Evolutionary conservation across 2,113 vertebrate genomes (phyloP).

Genomic region (Symphodus melops): DNA sequence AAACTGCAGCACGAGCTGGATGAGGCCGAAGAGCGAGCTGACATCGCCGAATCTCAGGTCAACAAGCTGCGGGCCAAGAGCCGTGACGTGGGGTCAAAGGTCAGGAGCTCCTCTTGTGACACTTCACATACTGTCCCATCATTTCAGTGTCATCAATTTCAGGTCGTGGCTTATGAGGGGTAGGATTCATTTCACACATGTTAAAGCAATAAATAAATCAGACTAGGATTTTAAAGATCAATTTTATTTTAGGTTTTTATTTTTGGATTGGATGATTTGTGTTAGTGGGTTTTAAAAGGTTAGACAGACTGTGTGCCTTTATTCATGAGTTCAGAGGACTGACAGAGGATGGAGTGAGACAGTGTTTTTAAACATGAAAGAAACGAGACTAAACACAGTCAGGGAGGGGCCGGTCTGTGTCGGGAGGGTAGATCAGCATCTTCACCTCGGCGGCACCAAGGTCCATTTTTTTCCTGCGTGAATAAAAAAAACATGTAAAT

Average conservation of each 20-base stretch:
- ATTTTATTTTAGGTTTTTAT: constrained; percentile 42
- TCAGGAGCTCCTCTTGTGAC: constrained; percentile 22
- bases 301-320: not conserved
- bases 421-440: not conserved
- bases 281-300: constrained; percentile 5
- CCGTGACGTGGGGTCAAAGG: constrained; percentile 83
- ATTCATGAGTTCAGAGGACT: not conserved
- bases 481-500: too few species aligned
- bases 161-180: not conserved
- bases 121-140: not conserved
- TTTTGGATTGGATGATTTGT: not conserved
- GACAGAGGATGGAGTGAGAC: not conserved
- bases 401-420: not conserved
- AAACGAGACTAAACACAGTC: not conserved
- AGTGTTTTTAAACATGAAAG: too few species aligned
- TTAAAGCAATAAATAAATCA: not conserved
- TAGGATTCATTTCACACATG: not conserved
- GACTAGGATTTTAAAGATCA: constrained; percentile 18
- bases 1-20: constrained; percentile 87
- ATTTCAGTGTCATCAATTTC: not conserved
- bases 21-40: constrained; percentile 84
- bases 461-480: too few species aligned
- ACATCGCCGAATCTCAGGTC: constrained; percentile 86
- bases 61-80: constrained; percentile 85
- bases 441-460: not conserved